Evolutionary conservation across 2,113 vertebrate genomes (phyloP), one percentile per base, ranked within the genome.

Genomic region (Catagonus wagneri): DNA sequence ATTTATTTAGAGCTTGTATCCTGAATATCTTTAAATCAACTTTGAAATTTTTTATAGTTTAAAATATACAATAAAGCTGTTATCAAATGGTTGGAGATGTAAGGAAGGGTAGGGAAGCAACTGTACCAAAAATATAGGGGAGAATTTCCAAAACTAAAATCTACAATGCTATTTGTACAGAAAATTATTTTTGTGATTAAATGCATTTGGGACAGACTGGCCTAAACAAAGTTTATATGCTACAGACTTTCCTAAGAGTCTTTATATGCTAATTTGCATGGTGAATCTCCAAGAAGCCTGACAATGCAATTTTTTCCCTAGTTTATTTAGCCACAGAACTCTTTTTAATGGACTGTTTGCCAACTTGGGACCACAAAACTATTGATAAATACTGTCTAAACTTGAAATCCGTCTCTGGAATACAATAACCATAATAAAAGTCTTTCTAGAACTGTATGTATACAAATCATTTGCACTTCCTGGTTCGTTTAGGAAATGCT

Each of bases 111-210:
- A 63, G n/a, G 39, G 32, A 66, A 90, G 60, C 23, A 68, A 44
- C 39, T 68, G 39, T 52, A 83, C 54, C 1, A 11, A 78, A 88
- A 85, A 79, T 72, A 68, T 93, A 81, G 75, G n/a, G 54, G 34
- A 84, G n/a, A 83, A 75, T 89, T 96, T 94, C 83, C 54, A 56
- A 76, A 85, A 95, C 54, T 86, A 17, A 89, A 89, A 89, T 60
- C 66, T 89, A 17, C 12, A 95, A 85, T 60, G 36, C 27, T 52
- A 20, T 58, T 75, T 95, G 83, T 61, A 16, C 14, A 13, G 50
- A 75, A 90, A 90, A 75, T 81, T 15, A 75, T 58, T 69, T 91
- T 80, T 72, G 14, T 85, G 60, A 88, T 75, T 90, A 76, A 89
- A 72, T 69, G 25, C 19, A 52, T 50, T 69, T 92, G 65, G 54